These are phyloP conservation scores for Tinamus guttatus DNA, from an alignment of 2,113 vertebrate species.

Conservation along the genomic window DNA sequence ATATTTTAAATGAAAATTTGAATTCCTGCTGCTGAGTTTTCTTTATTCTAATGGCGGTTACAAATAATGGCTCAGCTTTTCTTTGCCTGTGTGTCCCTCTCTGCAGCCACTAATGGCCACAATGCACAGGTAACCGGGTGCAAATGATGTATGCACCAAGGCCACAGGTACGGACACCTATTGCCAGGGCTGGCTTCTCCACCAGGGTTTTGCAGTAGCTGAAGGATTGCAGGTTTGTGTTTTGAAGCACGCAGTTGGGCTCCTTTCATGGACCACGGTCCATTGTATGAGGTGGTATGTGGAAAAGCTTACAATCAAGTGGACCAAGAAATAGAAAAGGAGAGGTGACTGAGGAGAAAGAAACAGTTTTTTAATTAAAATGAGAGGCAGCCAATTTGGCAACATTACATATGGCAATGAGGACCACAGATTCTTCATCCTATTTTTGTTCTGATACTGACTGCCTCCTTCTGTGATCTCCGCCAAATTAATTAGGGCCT, in stretches of 20 bases:
- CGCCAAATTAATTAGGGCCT: constrained; percentile 18
- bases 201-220: not conserved
- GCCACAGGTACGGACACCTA: not conserved
- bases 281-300: not conserved
- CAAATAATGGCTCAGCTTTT: not conserved
- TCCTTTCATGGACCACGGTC: not conserved
- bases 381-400: not conserved
- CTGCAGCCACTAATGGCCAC: not conserved
- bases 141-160: not conserved
- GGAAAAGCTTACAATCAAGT: not conserved
- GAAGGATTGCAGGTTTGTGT: not conserved
- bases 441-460: constrained; percentile 2
- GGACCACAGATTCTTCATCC: not conserved
- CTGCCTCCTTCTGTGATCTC: not conserved
- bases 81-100: not conserved
- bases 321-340: not conserved
- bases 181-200: not conserved
- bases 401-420: not conserved
- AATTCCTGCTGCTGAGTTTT: not conserved
- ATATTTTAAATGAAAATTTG: not conserved
- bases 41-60: not conserved
- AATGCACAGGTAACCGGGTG: not conserved
- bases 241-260: not conserved
- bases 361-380: not conserved
- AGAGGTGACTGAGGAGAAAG: not conserved